Conservation (phyloP, 2,888 invertebrate species). For the Mesopsocus fuscifrons region DNA sequence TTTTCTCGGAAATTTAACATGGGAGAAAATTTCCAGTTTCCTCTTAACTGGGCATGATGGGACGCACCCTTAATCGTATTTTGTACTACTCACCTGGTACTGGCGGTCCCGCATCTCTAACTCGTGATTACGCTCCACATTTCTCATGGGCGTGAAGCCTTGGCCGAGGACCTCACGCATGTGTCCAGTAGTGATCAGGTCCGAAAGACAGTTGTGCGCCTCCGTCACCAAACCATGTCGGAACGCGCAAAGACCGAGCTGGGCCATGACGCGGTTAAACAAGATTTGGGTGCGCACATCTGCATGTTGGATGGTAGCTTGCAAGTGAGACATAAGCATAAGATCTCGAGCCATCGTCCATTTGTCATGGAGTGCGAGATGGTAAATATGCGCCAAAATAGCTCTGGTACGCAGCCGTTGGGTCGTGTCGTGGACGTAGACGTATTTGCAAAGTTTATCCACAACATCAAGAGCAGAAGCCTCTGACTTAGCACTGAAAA, state of each 20-base stretch:
- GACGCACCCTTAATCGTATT: too few species aligned
- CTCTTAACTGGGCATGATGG: too few species aligned
- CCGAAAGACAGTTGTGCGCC: slow-evolving; percentile 91
- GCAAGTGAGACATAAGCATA: slow-evolving; percentile 89
- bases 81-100: neutral
- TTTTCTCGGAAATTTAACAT: too few species aligned
- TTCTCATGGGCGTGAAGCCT: neutral
- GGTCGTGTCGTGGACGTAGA: slow-evolving; percentile 84
- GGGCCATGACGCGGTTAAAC: slow-evolving; percentile 97
- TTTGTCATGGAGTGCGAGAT: slow-evolving; percentile 94
- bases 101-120: neutral
- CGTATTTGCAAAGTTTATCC: slow-evolving; percentile 88
- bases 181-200: slow-evolving; percentile 96
- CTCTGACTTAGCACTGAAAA: slow-evolving; percentile 27
- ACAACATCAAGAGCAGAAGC: slow-evolving; percentile 69
- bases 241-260: slow-evolving; percentile 94
- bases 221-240: slow-evolving; percentile 93
- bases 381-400: slow-evolving; percentile 94
- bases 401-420: slow-evolving; percentile 89
- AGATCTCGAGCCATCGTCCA: slow-evolving; percentile 88
- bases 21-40: too few species aligned
- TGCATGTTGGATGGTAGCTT: slow-evolving; percentile 94
- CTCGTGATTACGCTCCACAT: neutral
- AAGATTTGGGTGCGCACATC: slow-evolving; percentile 95
- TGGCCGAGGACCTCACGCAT: slow-evolving; percentile 95